phyloP scores from a whole-genome alignment of 2,888 invertebrate genomes.

The Bruchidius siliquastri region DNA sequence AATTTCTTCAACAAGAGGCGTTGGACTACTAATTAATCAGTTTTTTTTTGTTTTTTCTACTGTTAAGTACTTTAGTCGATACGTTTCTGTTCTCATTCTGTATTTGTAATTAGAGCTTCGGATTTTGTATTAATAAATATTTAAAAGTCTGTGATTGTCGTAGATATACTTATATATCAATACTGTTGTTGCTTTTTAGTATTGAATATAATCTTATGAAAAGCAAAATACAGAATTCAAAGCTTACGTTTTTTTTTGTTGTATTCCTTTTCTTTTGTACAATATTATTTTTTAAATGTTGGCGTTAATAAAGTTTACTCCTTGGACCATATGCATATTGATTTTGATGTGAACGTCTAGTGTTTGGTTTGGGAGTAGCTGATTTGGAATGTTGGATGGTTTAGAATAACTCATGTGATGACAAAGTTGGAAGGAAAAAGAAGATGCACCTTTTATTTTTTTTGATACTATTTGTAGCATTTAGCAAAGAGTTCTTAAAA shows the following conservation, averaged over 20 bases:
- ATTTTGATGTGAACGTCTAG: neutral
- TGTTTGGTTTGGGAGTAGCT: neutral
- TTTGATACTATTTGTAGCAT: no score
- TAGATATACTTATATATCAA: constrained; percentile 27
- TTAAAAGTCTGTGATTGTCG: constrained; percentile 42
- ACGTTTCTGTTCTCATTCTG: neutral
- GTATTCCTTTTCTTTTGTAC: constrained; percentile 8
- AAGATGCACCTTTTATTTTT: no score
- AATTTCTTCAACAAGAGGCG: neutral
- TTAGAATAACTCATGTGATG: neutral
- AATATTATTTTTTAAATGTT: constrained; percentile 11
- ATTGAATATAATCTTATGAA: constrained; percentile 34
- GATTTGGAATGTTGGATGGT: neutral
- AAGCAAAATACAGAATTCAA: constrained; percentile 40
- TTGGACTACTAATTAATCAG: neutral
- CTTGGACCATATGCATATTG: neutral
- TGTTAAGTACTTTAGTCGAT: neutral
- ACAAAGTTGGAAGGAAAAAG: no score
- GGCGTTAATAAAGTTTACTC: neutral
- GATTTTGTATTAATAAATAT: constrained; percentile 37
- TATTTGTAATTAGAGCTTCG: constrained; percentile 25
- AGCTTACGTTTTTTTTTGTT: constrained; percentile 25
- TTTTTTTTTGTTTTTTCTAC: neutral
- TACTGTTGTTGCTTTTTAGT: constrained; percentile 43
- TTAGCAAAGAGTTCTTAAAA: no score